A percentile compares a stretch with the other conserved stretches of the same genome.
phyloP scores from a whole-genome alignment of 2,113 vertebrate genomes.

The Lota lota region DNA sequence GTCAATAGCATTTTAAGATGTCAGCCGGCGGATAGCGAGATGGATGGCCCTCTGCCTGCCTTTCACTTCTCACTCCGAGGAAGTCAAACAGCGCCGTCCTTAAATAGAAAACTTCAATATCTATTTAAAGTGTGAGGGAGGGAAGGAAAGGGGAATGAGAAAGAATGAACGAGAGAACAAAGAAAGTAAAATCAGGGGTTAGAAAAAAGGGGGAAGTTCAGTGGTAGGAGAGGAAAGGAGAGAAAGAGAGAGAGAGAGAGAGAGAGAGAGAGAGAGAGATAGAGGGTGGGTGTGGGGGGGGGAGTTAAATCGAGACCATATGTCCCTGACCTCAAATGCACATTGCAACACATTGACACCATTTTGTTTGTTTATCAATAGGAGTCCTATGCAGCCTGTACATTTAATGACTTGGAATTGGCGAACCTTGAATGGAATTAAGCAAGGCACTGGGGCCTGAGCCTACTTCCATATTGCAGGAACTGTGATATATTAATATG shows the following conservation, averaged over 20 bases:
- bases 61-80: slow-evolving; percentile 62
- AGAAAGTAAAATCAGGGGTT: slow-evolving; percentile 28
- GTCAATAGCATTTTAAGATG: slow-evolving; percentile 74
- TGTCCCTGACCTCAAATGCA: slow-evolving; percentile 70
- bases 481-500: no score
- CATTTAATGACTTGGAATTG: slow-evolving; percentile 63
- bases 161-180: slow-evolving; percentile 14
- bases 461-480: no score
- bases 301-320: slow-evolving; percentile 61
- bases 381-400: slow-evolving; percentile 59
- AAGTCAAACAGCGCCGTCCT: slow-evolving; percentile 69
- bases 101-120: slow-evolving; percentile 76
- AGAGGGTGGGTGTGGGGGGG: slow-evolving; percentile 21
- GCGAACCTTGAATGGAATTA: slow-evolving; percentile 62
- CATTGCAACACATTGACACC: slow-evolving; percentile 68
- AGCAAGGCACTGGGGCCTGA: slow-evolving; percentile 22
- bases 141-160: background rate
- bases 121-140: slow-evolving; percentile 57
- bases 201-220: slow-evolving; percentile 6
- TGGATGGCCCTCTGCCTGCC: slow-evolving; percentile 71
- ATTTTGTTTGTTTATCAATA: slow-evolving; percentile 72
- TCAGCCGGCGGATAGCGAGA: slow-evolving; percentile 72
- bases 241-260: slow-evolving; percentile 6
- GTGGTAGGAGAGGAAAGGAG: slow-evolving; percentile 1
- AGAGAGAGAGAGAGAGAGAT: slow-evolving; percentile 22